Evolutionary conservation across 1,140 invertebrate species (phyloP), one percentile per base, ranked within the genome.

Genomic region (Tetramorium parvispinum): DNA sequence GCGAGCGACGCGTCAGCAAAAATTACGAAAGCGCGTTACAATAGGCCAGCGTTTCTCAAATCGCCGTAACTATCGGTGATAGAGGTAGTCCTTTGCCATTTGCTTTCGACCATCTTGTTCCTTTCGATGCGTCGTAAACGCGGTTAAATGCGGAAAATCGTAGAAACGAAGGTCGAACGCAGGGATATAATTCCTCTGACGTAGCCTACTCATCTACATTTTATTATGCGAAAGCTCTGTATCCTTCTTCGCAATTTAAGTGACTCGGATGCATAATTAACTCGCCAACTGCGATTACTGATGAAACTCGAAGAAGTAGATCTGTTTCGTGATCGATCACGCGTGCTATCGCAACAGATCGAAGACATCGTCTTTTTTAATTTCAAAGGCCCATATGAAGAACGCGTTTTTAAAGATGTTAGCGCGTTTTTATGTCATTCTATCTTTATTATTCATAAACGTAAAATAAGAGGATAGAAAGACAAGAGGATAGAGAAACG

Each of bases 11-110:
- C n/a, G 40, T 49, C 24, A 21, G 24, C 68, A 73, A 75, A 73
- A 83, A 75, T 83, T 73, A 73, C 53, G 40, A 59, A 71, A 51
- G 27, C 37, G n/a, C 51, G 8, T 51, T 82, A 75, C 57, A 73
- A 37, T 46, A 57, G 11, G 8, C 18, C 11, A 43, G 13, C 16
- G 11, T 49, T 53, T 53, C 77, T 81, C n/a, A 53, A 68, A 55
- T 59, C 40, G 16, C 7, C 8, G 10, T 24, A 49, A 68, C 46
- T 32, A 32, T 32, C 32, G 32, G 32, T 4, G 32, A 43, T 13
- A 46, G 40, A 1, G 43, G 11, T 40, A 27, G 51, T 27, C 10
- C 16, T n/a, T n/a, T 53, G 3, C 32, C 16, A 4, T 32, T 32
- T 32, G 43, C 24, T 27, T 71, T 4, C 11, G 51, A 37, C n/a